These are phyloP conservation scores for Hyposmocoma kahamanoa DNA, from an alignment of 1,140 invertebrate species.

Conservation along the genomic window DNA sequence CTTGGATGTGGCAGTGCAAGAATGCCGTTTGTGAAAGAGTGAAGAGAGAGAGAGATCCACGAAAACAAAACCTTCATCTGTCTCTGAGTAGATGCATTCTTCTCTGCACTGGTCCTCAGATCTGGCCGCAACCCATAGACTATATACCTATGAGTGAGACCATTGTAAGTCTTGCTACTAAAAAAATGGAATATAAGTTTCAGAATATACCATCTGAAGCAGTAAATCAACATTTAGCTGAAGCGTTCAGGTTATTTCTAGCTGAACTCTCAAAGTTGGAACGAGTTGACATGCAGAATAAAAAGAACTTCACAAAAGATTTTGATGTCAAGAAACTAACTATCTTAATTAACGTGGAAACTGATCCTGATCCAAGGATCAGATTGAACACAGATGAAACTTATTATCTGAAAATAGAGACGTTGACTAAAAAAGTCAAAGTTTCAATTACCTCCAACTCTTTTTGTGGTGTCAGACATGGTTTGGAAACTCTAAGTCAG, in stretches of 20 bases:
- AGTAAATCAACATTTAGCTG: slow-evolving; percentile 43
- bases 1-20: slow-evolving; percentile 32
- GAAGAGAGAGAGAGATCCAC: slow-evolving; percentile 12
- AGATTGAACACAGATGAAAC: slow-evolving; percentile 81
- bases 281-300: slow-evolving; percentile 17
- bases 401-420: slow-evolving; percentile 77
- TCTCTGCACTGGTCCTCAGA: slow-evolving; percentile 67
- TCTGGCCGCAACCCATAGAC: slow-evolving; percentile 74
- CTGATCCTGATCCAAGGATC: slow-evolving; percentile 72
- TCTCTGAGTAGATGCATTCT: slow-evolving; percentile 63
- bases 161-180: slow-evolving; percentile 36
- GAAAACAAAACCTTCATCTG: slow-evolving; percentile 10
- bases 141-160: slow-evolving; percentile 61
- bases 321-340: slow-evolving; percentile 39
- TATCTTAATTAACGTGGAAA: slow-evolving; percentile 68
- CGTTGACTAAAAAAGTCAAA: slow-evolving; percentile 65
- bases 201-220: slow-evolving; percentile 37
- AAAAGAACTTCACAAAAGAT: slow-evolving; percentile 12
- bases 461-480: slow-evolving; percentile 85
- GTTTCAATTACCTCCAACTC: slow-evolving; percentile 77
- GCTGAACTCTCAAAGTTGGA: slow-evolving; percentile 35
- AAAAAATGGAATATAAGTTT: slow-evolving; percentile 64
- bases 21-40: slow-evolving; percentile 36
- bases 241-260: slow-evolving; percentile 46
- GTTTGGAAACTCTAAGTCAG: slow-evolving; percentile 84